Evolutionary conservation across 1,140 invertebrate species (phyloP).

Genomic region (Drosophila navojoa): DNA sequence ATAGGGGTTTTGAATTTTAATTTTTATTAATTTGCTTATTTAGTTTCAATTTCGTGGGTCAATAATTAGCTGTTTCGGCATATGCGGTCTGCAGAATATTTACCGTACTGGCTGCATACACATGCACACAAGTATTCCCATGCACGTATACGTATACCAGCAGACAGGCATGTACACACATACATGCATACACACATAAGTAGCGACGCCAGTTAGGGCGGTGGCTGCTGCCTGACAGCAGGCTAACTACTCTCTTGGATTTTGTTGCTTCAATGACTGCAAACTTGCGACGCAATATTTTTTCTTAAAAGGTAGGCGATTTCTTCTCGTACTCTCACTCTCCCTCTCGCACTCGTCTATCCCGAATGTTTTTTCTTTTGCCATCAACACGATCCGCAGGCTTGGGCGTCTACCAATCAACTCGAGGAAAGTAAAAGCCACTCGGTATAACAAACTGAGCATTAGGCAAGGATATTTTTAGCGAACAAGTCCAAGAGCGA

Average conservation of each 20-base stretch:
- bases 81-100: conserved; percentile 11
- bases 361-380: neutral
- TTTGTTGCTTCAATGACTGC: conserved; percentile 37
- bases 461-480: conserved; percentile 38
- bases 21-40: neutral
- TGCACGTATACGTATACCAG: neutral
- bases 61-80: neutral
- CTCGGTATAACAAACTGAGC: conserved; percentile 1
- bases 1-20: neutral
- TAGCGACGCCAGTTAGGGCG: conserved; percentile 74
- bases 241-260: conserved; percentile 24
- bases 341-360: neutral
- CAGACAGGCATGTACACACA: neutral
- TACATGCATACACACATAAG: conserved; percentile 40
- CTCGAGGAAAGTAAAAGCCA: conserved; percentile 2
- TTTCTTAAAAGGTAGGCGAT: conserved; percentile 13
- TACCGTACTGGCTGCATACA: conserved; percentile 14
- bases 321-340: neutral
- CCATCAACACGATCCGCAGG: conserved; percentile 1
- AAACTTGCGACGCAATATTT: conserved; percentile 66
- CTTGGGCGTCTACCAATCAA: neutral
- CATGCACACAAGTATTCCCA: neutral
- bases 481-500: conserved; percentile 37
- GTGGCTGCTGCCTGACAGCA: conserved; percentile 62
- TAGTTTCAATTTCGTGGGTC: neutral